Base-by-base conservation (phyloP, 1,140 invertebrate genomes). In the Drosophila hydei region DNA sequence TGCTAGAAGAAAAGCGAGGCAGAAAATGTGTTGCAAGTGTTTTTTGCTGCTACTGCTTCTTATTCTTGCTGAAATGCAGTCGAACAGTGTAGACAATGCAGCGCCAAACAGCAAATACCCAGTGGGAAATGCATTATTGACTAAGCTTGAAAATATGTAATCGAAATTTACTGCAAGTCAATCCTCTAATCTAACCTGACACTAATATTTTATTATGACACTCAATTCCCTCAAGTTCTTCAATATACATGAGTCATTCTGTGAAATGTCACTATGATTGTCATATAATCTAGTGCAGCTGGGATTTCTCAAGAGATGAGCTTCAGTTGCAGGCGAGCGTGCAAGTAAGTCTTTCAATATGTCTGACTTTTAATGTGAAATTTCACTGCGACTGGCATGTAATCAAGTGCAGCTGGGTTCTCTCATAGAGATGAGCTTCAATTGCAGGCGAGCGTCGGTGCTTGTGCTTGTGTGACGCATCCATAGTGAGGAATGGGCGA, bases 391-490 rank as follows among this genome's bases (percentile, higher is more conserved):
- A 3, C 16, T 21, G 0, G 2, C 42, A 43, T 43, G 42, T 19
- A 18, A 51, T 19, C 27, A 23, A 23, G 27, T 54, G 38, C 50
- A 45, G 4, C 58, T 48, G 58, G 47, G 43, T 50, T 71, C 56
- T 73, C 62, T 69, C 27, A 23, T 38, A 67, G 71, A 71, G 61
- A 74, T 77, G 71, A 42, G n/a, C 30, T 58, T 25, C 42, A 54
- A 11, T 54, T 73, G 56, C 56, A 23, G 61, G 18, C 30, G 18
- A 8, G 33, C 42, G 7, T 42, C 19, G 30, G 8, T 61, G 18
- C 18, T 12, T 50, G 56, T 43, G 36, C 21, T 50, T 21, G 68
- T 59, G 48, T 75, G 80, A 85, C 81, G 73, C 80, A 85, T 50
- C 74, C 79, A 33, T 45, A 50, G 68, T 36, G 43, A 42, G 9